Conservation (phyloP, 2,888 invertebrate species). For the Sipha maydis region DNA sequence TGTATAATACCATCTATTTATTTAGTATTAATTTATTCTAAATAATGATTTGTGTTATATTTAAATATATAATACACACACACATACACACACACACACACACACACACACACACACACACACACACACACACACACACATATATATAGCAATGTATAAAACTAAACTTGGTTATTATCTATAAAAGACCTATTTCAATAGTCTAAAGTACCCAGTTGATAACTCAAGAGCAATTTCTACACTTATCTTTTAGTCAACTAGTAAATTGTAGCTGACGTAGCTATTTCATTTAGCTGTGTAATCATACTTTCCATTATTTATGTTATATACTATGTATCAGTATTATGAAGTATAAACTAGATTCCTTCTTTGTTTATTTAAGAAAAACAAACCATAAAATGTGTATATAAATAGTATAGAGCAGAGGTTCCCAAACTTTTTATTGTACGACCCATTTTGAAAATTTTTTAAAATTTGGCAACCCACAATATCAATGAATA, state of each 20-base stretch:
- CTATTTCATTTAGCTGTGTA: not conserved
- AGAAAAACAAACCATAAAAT: not conserved
- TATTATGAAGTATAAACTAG: not conserved
- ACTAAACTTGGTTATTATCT: not conserved
- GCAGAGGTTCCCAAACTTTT: too few species aligned
- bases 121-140: too few species aligned
- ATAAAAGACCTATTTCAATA: not conserved
- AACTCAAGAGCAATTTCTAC: not conserved
- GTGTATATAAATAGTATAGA: not conserved
- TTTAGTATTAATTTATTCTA: too few species aligned
- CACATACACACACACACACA: too few species aligned
- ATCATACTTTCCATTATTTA: not conserved
- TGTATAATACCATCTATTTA: too few species aligned
- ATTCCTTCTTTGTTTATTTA: not conserved
- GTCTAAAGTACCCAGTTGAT: too few species aligned
- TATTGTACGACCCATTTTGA: too few species aligned
- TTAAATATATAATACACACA: too few species aligned
- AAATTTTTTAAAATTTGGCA: too few species aligned
- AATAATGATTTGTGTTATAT: too few species aligned
- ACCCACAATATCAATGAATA: too few species aligned
- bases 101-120: too few species aligned
- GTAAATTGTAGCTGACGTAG: constrained; percentile 23
- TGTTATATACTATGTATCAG: not conserved
- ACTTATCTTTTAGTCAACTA: not conserved
- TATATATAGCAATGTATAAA: not conserved